Conservation (phyloP, 2,888 invertebrate genomes). For the Athalia circularis region DNA sequence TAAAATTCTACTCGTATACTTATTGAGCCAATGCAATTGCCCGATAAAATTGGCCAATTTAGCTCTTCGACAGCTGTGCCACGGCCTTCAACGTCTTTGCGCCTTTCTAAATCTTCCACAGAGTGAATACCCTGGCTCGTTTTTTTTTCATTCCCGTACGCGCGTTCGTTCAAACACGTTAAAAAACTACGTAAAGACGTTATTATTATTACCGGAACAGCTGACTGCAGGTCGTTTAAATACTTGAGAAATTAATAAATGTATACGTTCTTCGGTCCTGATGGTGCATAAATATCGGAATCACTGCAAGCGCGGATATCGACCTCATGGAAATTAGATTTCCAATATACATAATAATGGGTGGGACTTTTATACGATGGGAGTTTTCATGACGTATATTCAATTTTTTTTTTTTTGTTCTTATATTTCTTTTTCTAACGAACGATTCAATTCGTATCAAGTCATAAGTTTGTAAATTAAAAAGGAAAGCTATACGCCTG, state of each 20-base stretch:
- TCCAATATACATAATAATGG: not conserved
- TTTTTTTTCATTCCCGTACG: not conserved
- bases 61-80: slow-evolving; percentile 33
- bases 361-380: no score
- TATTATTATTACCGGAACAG: not conserved
- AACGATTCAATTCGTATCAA: no score
- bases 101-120: not conserved
- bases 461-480: no score
- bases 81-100: not conserved
- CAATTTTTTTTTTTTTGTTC: not conserved
- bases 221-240: slow-evolving; percentile 6
- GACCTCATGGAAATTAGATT: not conserved
- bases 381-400: not conserved
- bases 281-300: slow-evolving; percentile 26
- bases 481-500: no score
- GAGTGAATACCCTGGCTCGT: not conserved
- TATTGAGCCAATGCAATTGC: slow-evolving; percentile 33
- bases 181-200: not conserved
- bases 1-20: slow-evolving; percentile 22
- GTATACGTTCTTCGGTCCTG: not conserved
- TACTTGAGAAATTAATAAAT: slow-evolving; percentile 35
- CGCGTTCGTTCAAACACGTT: not conserved
- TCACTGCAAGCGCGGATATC: not conserved
- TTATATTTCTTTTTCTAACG: no score
- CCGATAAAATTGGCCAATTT: slow-evolving; percentile 42